These are phyloP conservation scores for Shargacucullia verbasci DNA, from an alignment of 2,888 invertebrate genomes.

Conservation along the genomic window DNA sequence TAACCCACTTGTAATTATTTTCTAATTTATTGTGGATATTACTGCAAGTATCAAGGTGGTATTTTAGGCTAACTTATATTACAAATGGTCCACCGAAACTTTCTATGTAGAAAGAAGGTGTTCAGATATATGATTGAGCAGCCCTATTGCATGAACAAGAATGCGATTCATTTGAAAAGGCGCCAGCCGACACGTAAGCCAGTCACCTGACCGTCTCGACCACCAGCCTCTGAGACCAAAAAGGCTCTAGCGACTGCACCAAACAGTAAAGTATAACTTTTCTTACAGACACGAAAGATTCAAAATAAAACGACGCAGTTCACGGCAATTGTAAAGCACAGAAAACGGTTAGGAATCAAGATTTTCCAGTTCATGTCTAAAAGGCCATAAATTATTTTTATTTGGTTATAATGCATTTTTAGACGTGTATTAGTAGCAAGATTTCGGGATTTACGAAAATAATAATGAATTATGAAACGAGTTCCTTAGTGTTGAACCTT, in stretches of 20 bases:
- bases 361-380: constrained; percentile 67
- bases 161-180: constrained; percentile 82
- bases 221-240: constrained; percentile 50
- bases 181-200: constrained; percentile 76
- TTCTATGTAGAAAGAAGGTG: background rate
- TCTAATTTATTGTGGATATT: no score
- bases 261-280: constrained; percentile 21
- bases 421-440: constrained; percentile 12
- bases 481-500: constrained; percentile 49
- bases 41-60: no score
- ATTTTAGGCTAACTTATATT: no score
- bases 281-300: constrained; percentile 10
- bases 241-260: constrained; percentile 28
- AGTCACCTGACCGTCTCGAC: constrained; percentile 77
- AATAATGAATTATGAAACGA: constrained; percentile 1
- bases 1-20: no score
- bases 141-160: constrained; percentile 64
- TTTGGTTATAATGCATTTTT: constrained; percentile 48
- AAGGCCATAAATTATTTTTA: constrained; percentile 51
- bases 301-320: constrained; percentile 12
- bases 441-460: constrained; percentile 14
- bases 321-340: constrained; percentile 9
- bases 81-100: no score
- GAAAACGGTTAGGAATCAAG: constrained; percentile 53
- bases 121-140: constrained; percentile 21